Evolutionary conservation across 2,888 invertebrate species (phyloP), one percentile per base, ranked within the genome.

Genomic region (Scelioninae gen. 2): DNA sequence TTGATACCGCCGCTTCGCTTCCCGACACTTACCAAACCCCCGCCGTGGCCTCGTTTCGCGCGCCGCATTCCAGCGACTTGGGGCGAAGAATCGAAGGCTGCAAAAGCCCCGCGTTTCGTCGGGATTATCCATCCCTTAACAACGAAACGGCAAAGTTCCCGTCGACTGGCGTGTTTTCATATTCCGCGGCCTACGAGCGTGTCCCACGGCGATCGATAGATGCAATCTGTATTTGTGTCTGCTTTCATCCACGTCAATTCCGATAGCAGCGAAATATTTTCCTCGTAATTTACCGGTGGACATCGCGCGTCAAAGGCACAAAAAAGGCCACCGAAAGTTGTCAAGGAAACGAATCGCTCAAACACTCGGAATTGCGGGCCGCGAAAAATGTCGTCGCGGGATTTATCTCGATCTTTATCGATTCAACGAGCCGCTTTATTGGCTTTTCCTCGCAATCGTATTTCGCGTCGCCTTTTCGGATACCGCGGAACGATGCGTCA

Each of bases 241-340:
- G 67, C 73, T 67, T 63, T 68, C 68, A 73, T 73, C 73, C 52
- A 58, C 37, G 63, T 73, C 67, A 67, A 73, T 73, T 73, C 68
- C 67, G 61, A 67, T 67, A 55, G 65, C 55, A 61, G 48, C 60
- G 55, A 61, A 67, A 61, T 67, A 63, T 70, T 67, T 73, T 61
- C 46, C 70, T 65, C 43, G 52, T 55, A 69, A 52, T 52, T 68
- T 65, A 46, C 58, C 57, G 58, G 70, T 67, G 70, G 60, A 53
- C 61, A 73, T 73, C 63, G 61, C 55, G 55, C 65, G 55, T 72
- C 69, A 58, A 77, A 69, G 57, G 46, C 75, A 77, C 76, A 78
- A 76, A 78, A 77, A 76, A 83, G 85, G 84, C 85, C 83, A 84
- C 84, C 81, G 75, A 75, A 80, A 78, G 84, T 84, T 82, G 77